Percentiles rank a stretch among this genome's conserved stretches.
phyloP scores from a whole-genome alignment of 2,113 vertebrate genomes.

The Hypocryptadius cinnamomeus region DNA sequence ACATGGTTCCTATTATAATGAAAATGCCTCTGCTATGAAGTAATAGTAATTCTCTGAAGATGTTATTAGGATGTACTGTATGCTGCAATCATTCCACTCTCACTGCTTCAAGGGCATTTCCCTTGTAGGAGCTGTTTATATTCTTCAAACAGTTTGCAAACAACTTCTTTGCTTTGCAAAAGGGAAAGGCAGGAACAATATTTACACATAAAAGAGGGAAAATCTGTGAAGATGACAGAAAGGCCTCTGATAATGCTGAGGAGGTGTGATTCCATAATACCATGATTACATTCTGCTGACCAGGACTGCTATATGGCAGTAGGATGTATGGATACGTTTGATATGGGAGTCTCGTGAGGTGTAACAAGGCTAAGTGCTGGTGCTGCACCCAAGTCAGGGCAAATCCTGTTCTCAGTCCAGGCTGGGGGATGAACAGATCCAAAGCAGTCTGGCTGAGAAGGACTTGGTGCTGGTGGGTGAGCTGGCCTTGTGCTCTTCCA shows the following conservation, averaged over 20 bases:
- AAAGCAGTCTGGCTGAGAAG: neutral
- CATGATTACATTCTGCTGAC: neutral
- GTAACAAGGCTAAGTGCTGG: neutral
- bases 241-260: neutral
- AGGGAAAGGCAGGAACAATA: neutral
- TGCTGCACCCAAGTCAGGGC: neutral
- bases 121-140: neutral
- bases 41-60: neutral
- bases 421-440: neutral
- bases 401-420: neutral
- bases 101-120: slow-evolving; percentile 11
- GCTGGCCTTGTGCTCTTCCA: neutral
- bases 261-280: neutral
- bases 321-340: neutral
- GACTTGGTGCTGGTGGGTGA: neutral
- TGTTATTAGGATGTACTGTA: neutral
- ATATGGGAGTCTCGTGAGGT: neutral
- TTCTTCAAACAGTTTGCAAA: neutral
- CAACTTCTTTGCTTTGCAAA: neutral
- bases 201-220: neutral
- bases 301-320: neutral
- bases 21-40: neutral
- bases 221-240: neutral
- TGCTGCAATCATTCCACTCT: neutral
- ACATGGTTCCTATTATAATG: neutral